Evolutionary conservation across 2,797 vertebrate species (phyloP), one percentile per base, ranked within the genome.

Genomic region (Spea hammondii): DNA sequence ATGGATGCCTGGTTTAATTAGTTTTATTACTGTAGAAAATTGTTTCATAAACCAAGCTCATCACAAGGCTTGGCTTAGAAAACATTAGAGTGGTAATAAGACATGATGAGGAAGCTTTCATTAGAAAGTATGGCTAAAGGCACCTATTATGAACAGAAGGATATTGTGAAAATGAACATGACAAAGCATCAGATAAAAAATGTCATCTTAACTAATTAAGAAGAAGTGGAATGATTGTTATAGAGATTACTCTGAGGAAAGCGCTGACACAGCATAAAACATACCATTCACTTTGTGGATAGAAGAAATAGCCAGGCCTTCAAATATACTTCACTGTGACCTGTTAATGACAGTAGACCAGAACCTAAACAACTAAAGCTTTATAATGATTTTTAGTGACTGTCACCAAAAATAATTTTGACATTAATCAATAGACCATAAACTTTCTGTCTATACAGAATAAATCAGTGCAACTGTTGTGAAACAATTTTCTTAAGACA

Each of bases 1-100:
- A 88, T 92, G 89, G 89, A 86, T 91, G 89, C 88, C 88, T 86
- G 86, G 85, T 90, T 91, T 92, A 91, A 93, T 93, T 92, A 91
- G 87, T 86, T 92, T 91, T 89, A 91, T 91, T 90, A 89, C 87
- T 83, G 80, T 80, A 90, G 88, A 88, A 93, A 91, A 92, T 88
- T 88, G 86, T 91, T 90, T 92, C 85, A 87, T 88, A 90, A 90
- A 87, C 87, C 88, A 89, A 85, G 66, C 85, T 88, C 83, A 88
- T 89, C 89, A 85, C 82, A 82, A 86, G 86, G 88, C 87, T 89
- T 7, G 14, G 84, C 77, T 85, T 89, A 83, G 87, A 89, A 91
- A 91, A 91, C 85, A 89, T 87, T 74, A 86, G 13, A 87, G 79
- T 55, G 77, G 81, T 86, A 89, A 90, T 89, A 87, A 87, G 83